Conservation (phyloP, 2,888 invertebrate genomes). For the Cynaeus angustus region DNA sequence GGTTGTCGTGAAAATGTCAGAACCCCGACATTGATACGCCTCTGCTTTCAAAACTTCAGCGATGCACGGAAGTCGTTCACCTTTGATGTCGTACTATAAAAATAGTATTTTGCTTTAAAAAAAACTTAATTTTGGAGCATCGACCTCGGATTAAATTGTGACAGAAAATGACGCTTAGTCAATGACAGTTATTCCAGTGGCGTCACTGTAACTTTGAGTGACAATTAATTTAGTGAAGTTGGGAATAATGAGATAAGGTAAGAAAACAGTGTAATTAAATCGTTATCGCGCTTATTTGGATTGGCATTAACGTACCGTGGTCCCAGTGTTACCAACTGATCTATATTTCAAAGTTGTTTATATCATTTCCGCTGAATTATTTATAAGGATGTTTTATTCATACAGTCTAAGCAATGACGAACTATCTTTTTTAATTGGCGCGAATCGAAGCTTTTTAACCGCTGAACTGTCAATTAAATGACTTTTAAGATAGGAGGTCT, state of each 20-base stretch:
- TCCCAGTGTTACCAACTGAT: background rate
- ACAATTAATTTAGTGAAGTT: too few species aligned
- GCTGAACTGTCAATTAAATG: conserved; percentile 14
- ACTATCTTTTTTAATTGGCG: conserved; percentile 4
- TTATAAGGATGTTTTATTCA: conserved; percentile 37
- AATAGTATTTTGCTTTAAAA: conserved; percentile 30
- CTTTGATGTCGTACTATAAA: conserved; percentile 23
- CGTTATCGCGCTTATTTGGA: too few species aligned
- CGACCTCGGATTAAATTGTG: conserved; percentile 15
- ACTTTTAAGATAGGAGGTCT: conserved; percentile 2
- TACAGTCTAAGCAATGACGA: conserved; percentile 17
- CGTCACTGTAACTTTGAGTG: background rate
- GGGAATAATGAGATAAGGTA: background rate
- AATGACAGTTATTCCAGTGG: conserved; percentile 3
- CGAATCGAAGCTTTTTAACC: conserved; percentile 7
- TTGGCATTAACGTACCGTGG: background rate
- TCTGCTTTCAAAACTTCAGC: background rate
- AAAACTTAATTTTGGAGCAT: conserved; percentile 26
- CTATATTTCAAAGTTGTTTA: conserved; percentile 23
- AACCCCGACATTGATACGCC: background rate
- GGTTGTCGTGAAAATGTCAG: too few species aligned
- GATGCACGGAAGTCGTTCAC: conserved; percentile 22
- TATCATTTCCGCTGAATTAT: conserved; percentile 25
- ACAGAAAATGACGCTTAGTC: background rate
- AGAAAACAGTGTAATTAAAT: background rate